Base-by-base conservation (phyloP, 2,888 invertebrate genomes). In the Monochamus alternatus region DNA sequence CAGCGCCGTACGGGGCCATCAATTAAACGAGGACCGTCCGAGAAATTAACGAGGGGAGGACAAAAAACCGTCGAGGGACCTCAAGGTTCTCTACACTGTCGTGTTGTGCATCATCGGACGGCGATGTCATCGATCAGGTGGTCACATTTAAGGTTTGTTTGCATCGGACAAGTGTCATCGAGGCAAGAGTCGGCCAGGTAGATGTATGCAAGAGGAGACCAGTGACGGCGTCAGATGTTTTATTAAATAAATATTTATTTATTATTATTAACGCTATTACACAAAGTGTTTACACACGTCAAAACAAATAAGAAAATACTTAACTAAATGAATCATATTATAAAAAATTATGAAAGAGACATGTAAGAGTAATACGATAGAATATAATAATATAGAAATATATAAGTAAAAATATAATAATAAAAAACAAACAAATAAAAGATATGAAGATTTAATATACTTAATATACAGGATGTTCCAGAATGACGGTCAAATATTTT, bases 131-230 rank as follows among this genome's bases (percentile, higher is more conserved):
- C 71, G 60, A 63, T 71, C 71, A 71, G 63, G 63, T 63, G 71
- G 71, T 71, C 71, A 63, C 71, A 71, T 71, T 71, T 71, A 62
- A 59, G 31, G 71, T 63, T 71, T 52, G 63, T 31, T 71, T 63
- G 71, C 51, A 63, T 71, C 63, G 38, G 60, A 62, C 63, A 63
- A 71, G 63, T 71, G 71, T 71, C 71, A 71, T 71, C 71, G 63
- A 30, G 47, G 60, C 69, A 69, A 22, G 10, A 47, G 31, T 47
- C 43, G 55, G 5, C 31, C 71, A 71, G 71, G 71, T 71, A 71
- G 62, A 71, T 63, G 51, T n/a, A 63, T 71, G 63, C 63, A 32
- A 51, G 44, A n/a, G n/a, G 38, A 22, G 47, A 32, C 60, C 51
- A 47, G 22, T 69, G 69, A 14, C 44, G 38, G 22, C 12, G 3